These are phyloP conservation scores for Drosophila emarginata DNA, from an alignment of 2,888 invertebrate genomes.

Conservation along the genomic window DNA sequence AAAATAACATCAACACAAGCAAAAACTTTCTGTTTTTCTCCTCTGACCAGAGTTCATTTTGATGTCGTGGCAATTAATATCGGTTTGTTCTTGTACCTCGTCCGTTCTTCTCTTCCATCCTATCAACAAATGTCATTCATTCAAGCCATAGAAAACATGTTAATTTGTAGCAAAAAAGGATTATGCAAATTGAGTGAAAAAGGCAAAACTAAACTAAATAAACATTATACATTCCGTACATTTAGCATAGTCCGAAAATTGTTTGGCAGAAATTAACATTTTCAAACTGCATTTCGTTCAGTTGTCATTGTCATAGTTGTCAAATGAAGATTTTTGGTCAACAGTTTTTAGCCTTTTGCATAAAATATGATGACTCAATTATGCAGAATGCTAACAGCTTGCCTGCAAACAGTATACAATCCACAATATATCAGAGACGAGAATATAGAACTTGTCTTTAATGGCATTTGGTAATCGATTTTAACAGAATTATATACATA, in stretches of 20 bases:
- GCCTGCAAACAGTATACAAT: neutral
- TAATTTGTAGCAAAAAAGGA: conserved; percentile 43
- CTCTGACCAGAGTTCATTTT: conserved; percentile 30
- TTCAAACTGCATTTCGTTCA: conserved; percentile 24
- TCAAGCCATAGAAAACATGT: conserved; percentile 29
- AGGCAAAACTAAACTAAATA: conserved; percentile 12
- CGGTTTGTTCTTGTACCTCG: conserved; percentile 3
- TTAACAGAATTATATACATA: neutral
- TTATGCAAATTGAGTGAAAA: conserved; percentile 52
- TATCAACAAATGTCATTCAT: too few species aligned
- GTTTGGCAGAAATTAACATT: conserved; percentile 28
- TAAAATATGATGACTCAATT: conserved; percentile 10
- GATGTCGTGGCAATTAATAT: conserved; percentile 17
- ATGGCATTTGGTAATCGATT: conserved; percentile 24
- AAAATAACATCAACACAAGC: conserved; percentile 36
- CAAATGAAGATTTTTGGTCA: conserved; percentile 5
- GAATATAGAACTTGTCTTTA: conserved; percentile 14
- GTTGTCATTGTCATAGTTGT: conserved; percentile 7
- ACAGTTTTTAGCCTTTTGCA: conserved; percentile 10
- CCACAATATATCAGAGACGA: neutral
- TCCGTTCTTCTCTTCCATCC: too few species aligned
- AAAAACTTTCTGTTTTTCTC: conserved; percentile 28
- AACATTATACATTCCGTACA: neutral
- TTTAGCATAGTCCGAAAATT: conserved; percentile 2
- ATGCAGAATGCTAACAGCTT: neutral